These are phyloP conservation scores for Drosophila paramelanica DNA, from an alignment of 2,888 invertebrate species.

Conservation along the genomic window DNA sequence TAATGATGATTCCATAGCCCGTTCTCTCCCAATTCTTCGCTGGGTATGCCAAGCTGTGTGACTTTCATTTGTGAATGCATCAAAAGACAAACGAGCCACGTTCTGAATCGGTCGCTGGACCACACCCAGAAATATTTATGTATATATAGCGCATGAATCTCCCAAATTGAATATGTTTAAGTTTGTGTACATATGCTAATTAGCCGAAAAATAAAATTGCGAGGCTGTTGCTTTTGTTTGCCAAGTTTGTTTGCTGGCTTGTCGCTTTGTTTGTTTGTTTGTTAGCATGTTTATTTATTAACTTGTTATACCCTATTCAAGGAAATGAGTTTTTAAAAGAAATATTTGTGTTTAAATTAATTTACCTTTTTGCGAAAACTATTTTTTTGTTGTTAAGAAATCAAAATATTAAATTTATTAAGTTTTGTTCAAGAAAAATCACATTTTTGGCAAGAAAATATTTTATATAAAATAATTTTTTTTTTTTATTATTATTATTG, in stretches of 20 bases:
- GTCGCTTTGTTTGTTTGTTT: conserved; percentile 6
- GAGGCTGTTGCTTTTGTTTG: conserved; percentile 12
- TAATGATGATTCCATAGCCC: conserved; percentile 5
- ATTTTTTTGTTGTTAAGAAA: no score
- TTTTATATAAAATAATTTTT: no score
- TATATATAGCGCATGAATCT: background rate
- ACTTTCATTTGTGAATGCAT: conserved; percentile 35
- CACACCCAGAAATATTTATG: conserved; percentile 30
- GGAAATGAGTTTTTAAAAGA: no score
- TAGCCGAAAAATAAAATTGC: conserved; percentile 30
- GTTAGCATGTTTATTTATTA: background rate
- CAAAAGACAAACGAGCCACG: conserved; percentile 19
- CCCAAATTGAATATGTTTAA: conserved; percentile 37
- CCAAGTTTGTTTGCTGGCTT: conserved; percentile 26
- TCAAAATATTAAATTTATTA: no score
- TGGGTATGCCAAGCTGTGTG: conserved; percentile 7
- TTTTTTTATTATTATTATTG: no score
- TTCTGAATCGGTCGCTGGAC: conserved; percentile 22
- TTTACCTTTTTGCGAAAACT: no score
- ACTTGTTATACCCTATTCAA: no score
- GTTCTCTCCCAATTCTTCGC: background rate
- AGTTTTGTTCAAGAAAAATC: no score
- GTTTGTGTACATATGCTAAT: conserved; percentile 43
- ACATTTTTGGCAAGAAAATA: no score
- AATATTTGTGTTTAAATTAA: no score